A percentile compares a stretch with the other conserved stretches of the same genome.
phyloP scores from a whole-genome alignment of 2,113 vertebrate genomes.

The Eurypyga helias region DNA sequence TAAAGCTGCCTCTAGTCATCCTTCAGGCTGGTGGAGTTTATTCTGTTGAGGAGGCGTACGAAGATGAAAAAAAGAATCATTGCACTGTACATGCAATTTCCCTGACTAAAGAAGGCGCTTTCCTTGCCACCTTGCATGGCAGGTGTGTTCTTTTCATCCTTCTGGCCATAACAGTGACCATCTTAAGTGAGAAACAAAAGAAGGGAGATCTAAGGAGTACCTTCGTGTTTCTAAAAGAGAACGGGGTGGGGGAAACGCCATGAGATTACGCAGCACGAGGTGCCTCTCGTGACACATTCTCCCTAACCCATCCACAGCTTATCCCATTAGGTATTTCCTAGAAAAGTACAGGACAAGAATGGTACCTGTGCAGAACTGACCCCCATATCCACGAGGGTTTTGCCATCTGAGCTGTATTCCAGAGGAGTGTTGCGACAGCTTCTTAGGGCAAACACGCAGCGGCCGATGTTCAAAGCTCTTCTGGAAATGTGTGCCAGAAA shows the following conservation, averaged over 20 bases:
- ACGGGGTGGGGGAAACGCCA: neutral
- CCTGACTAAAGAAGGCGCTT: neutral
- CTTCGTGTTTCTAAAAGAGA: neutral
- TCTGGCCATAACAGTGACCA: neutral
- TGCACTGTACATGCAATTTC: neutral
- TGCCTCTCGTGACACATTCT: neutral
- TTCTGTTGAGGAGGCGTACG: neutral
- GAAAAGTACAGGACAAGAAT: neutral
- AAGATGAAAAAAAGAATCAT: neutral
- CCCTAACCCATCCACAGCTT: neutral
- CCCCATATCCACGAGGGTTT: neutral
- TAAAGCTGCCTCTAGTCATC: neutral
- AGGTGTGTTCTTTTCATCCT: neutral
- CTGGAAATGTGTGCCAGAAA: neutral
- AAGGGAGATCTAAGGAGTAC: neutral
- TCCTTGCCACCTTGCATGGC: neutral
- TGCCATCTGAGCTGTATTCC: neutral
- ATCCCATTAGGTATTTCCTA: neutral
- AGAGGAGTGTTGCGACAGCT: neutral
- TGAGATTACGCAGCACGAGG: fast-evolving
- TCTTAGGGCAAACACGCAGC: neutral
- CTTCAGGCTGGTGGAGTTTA: neutral
- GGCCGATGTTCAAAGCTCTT: neutral
- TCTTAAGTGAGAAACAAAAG: neutral
- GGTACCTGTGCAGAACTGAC: neutral